Conservation (phyloP, 1,140 invertebrate species). For the Drosophila ohnishii region DNA sequence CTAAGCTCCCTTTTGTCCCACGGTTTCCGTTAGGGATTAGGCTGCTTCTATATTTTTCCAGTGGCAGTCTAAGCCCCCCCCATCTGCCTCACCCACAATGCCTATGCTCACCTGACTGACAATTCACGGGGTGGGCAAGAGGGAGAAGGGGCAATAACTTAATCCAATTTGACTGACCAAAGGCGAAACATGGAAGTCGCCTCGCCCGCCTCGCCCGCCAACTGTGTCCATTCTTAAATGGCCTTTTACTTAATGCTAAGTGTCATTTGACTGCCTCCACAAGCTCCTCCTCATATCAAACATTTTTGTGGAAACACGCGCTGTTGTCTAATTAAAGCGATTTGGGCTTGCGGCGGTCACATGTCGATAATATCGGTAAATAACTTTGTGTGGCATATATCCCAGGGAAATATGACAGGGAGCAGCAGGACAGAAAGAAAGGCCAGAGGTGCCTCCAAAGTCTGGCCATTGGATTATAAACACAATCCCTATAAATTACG, state of each 20-base stretch:
- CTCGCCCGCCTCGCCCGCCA: background rate
- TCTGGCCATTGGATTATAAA: slow-evolving; percentile 16
- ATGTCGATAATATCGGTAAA: slow-evolving; percentile 47
- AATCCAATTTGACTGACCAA: slow-evolving; percentile 76
- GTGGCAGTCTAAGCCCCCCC: background rate
- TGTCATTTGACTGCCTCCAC: slow-evolving; percentile 53
- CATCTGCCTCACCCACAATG: background rate
- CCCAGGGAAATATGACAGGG: slow-evolving; percentile 24
- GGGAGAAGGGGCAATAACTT: slow-evolving; percentile 65
- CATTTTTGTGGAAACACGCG: slow-evolving; percentile 1
- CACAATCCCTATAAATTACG: slow-evolving; percentile 42
- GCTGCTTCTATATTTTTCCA: slow-evolving; percentile 27
- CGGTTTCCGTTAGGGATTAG: slow-evolving; percentile 27
- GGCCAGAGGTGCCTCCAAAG: background rate
- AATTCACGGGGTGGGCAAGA: background rate
- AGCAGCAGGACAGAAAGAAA: background rate
- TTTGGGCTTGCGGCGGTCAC: slow-evolving; percentile 16
- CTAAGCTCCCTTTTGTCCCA: background rate
- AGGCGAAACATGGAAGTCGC: slow-evolving; percentile 40
- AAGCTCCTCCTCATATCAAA: background rate
- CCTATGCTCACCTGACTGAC: slow-evolving; percentile 7
- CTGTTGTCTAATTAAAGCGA: slow-evolving; percentile 54
- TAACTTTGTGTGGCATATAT: slow-evolving; percentile 25
- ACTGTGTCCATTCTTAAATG: slow-evolving; percentile 66
- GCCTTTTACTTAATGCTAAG: slow-evolving; percentile 76